These are phyloP conservation scores for Trematocara marginatum DNA, from an alignment of 2,113 vertebrate species.

Conservation along the genomic window DNA sequence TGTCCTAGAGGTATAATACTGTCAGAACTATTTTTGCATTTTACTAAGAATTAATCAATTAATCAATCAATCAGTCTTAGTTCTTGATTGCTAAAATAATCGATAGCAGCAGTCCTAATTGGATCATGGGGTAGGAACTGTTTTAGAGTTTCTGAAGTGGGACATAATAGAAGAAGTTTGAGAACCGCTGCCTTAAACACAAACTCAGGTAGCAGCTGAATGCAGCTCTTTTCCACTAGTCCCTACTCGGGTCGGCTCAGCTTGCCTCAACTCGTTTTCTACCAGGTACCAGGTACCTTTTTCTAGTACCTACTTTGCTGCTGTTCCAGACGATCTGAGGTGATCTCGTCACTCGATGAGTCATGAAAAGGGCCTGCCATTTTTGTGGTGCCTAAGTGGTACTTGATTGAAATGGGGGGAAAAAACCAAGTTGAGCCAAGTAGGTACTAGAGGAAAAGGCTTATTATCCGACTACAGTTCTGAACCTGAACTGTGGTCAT, in stretches of 20 bases:
- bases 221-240: background rate
- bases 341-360: background rate
- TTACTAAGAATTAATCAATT: background rate
- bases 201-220: background rate
- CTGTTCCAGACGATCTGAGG: background rate
- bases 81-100: background rate
- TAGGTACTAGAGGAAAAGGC: background rate
- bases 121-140: rapidly evolving
- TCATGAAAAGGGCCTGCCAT: background rate
- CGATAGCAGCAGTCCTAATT: rapidly evolving
- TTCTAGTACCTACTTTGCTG: background rate
- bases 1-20: background rate
- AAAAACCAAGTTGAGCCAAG: background rate
- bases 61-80: background rate
- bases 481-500: background rate
- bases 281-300: background rate
- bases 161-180: background rate
- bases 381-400: background rate
- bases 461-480: background rate
- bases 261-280: background rate
- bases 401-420: background rate
- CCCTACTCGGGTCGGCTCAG: rapidly evolving
- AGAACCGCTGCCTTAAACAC: background rate
- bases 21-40: background rate
- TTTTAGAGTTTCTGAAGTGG: background rate